Evolutionary conservation across 2,888 invertebrate genomes (phyloP).

Genomic region (Nemapogon koenigi): DNA sequence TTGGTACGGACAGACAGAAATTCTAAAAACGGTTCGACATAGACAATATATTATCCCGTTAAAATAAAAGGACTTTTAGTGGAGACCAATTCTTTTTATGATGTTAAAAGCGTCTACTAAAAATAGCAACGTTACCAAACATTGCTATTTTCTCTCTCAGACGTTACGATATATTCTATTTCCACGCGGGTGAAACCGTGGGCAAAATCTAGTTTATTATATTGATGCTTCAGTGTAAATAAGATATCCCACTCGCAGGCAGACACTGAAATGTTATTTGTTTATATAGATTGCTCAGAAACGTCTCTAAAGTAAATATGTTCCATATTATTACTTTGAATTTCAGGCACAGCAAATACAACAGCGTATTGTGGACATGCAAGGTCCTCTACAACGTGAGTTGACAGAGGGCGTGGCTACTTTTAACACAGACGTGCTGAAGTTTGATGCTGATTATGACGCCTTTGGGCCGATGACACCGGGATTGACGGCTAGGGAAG

Average conservation of each 20-base stretch:
- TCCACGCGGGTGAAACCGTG: no score
- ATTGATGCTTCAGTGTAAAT: not conserved
- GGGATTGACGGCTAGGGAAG: constrained; percentile 83
- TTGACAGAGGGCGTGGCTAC: constrained; percentile 72
- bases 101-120: no score
- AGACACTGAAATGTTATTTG: not conserved
- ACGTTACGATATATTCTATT: no score
- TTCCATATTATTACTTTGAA: constrained; percentile 7
- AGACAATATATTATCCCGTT: no score
- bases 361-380: constrained; percentile 73
- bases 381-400: constrained; percentile 76
- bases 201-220: not conserved
- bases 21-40: no score
- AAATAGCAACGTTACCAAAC: no score
- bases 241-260: not conserved
- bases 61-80: no score
- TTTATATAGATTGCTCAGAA: not conserved
- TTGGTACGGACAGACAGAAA: no score
- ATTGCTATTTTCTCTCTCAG: no score
- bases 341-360: constrained; percentile 71
- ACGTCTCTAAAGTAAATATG: no score
- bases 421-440: constrained; percentile 70
- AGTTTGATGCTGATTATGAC: constrained; percentile 77
- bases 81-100: no score
- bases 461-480: constrained; percentile 85